Percentiles rank a stretch among this genome's conserved stretches.
phyloP scores from a whole-genome alignment of 2,797 vertebrate species.

The Muscicapa striata region DNA sequence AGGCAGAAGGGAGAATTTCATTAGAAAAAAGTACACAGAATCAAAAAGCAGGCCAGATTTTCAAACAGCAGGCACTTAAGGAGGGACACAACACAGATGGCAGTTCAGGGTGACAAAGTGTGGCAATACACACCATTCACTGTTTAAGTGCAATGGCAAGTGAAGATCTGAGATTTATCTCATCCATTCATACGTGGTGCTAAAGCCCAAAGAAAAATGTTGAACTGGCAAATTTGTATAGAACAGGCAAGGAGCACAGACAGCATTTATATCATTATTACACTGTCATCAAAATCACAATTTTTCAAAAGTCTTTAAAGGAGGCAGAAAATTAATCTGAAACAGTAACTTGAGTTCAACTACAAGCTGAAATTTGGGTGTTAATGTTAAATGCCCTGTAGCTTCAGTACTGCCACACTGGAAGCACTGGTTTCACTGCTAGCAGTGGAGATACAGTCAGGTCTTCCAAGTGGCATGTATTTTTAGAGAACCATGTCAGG shows the following conservation, averaged over 20 bases:
- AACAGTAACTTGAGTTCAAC: not conserved
- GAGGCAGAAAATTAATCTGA: not conserved
- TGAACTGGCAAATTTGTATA: not conserved
- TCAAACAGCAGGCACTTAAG: not conserved
- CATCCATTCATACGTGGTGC: not conserved
- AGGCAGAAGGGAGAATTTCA: not conserved
- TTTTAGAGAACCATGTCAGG: not conserved
- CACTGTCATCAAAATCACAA: not conserved
- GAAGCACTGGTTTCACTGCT: not conserved
- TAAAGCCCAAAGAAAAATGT: not conserved
- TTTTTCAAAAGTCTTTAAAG: not conserved
- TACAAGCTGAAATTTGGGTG: not conserved
- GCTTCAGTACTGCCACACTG: not conserved
- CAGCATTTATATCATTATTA: not conserved
- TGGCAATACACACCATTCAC: not conserved
- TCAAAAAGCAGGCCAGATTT: not conserved
- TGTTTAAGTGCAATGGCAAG: not conserved
- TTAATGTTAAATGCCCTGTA: not conserved
- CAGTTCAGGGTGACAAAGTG: not conserved
- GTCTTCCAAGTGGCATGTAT: not conserved
- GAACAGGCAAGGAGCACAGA: not conserved
- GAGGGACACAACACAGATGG: not conserved
- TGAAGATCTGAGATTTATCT: not conserved
- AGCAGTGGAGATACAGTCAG: fast-evolving
- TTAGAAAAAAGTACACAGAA: not conserved